Evolutionary conservation across 2,797 vertebrate species (phyloP).

Genomic region (Phrynocephalus guinanensis): DNA sequence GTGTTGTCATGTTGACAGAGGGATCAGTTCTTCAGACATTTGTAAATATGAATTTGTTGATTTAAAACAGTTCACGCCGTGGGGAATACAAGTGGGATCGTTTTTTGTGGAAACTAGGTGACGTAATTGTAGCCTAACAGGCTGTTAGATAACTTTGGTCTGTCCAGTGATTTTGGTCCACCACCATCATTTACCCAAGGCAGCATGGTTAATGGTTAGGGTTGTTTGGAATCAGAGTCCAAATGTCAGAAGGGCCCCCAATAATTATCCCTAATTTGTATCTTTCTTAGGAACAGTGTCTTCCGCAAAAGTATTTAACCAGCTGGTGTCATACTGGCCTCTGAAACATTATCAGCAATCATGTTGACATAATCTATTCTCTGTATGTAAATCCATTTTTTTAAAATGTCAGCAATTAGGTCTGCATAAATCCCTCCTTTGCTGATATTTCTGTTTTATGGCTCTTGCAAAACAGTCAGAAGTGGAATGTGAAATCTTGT

Average conservation of each 20-base stretch:
- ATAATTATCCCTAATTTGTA: too few species aligned
- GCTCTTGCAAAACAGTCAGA: neutral
- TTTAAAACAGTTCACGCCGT: neutral
- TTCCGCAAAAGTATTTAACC: neutral
- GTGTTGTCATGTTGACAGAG: neutral
- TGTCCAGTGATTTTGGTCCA: too few species aligned
- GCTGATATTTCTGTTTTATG: neutral
- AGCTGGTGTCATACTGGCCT: neutral
- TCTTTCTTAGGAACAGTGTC: too few species aligned
- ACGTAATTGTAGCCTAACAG: neutral
- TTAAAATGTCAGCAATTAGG: neutral
- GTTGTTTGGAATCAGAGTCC: too few species aligned
- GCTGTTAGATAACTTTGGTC: neutral
- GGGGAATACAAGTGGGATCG: neutral
- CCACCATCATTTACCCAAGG: neutral
- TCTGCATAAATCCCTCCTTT: too few species aligned
- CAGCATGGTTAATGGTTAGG: neutral
- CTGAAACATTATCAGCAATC: neutral
- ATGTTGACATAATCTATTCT: neutral
- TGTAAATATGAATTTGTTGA: constrained; percentile 6
- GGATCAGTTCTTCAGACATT: neutral
- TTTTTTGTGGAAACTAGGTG: neutral
- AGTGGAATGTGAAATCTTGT: neutral
- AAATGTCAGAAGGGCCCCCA: too few species aligned
- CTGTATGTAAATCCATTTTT: neutral